Conservation (phyloP, 2,113 vertebrate species). For the Silurus meridionalis region DNA sequence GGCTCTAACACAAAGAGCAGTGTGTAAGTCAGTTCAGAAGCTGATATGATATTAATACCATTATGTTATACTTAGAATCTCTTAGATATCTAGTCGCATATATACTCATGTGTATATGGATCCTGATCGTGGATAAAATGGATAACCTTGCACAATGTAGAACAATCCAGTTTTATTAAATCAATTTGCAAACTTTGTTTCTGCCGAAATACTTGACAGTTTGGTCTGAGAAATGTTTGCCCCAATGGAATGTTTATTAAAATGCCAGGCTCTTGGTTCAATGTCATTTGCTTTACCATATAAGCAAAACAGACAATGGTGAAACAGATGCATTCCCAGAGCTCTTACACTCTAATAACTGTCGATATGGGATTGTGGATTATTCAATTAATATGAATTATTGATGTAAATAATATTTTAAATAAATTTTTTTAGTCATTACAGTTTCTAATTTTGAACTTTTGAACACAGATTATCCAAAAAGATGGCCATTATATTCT, state of each 20-base stretch:
- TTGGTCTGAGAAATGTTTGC: slow-evolving; percentile 24
- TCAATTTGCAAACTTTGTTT: neutral
- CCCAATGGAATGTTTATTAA: slow-evolving; percentile 31
- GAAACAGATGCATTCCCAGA: slow-evolving; percentile 19
- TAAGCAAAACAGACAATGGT: slow-evolving; percentile 16
- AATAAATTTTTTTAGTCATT: neutral
- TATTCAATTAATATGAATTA: slow-evolving; percentile 1
- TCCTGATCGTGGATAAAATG: neutral
- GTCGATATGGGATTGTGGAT: slow-evolving; percentile 32
- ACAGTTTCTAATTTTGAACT: slow-evolving; percentile 36
- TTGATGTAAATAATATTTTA: no score
- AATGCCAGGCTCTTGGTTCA: slow-evolving; percentile 43
- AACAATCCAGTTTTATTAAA: neutral
- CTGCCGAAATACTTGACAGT: neutral
- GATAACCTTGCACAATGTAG: neutral
- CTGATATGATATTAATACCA: neutral
- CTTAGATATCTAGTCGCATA: neutral
- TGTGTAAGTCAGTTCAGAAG: neutral
- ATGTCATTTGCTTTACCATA: slow-evolving; percentile 34
- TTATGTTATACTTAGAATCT: neutral
- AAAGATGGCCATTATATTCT: slow-evolving; percentile 5
- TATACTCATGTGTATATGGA: neutral
- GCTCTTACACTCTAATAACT: slow-evolving; percentile 37
- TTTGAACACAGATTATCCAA: slow-evolving; percentile 36
- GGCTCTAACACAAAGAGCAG: neutral